Base-by-base conservation (phyloP, 2,888 invertebrate genomes). In the Parthenolecanium corni region DNA sequence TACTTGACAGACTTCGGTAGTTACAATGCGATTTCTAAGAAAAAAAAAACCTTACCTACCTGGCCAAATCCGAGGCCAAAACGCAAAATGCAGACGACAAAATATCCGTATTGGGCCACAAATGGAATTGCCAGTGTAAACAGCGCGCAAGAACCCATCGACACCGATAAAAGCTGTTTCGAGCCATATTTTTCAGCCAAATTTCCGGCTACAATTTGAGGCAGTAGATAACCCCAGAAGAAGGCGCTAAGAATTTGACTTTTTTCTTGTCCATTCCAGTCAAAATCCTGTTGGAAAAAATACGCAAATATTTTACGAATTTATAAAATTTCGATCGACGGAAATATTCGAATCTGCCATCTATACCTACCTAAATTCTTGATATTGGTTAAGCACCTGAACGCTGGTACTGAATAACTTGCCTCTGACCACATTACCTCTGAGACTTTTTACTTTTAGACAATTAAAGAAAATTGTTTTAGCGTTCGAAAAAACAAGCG, bases 211-310 rank as follows among this genome's bases (percentile, higher is more conserved):
- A 84, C 83, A 1, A 87, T 74, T 74, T 89, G 88, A 12, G 84
- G 80, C 1, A 83, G 68, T 1, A 85, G 52, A 62, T 89, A 88
- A 2, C 87, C 88, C 87, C 86, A 86, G 73, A 87, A 87, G 69
- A 84, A 85, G 0, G 84, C 81, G 44, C 83, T 82, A 9, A 83
- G 70, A 1, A 84, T 73, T 61, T 82, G 70, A 0, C 82, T 80
- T 69, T 80, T 80, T 0, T 77, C 76, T 47, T 74, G 71, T 42
- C 76, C 73, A 44, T 76, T 72, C 85, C 85, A 85, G 4, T 76
- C 69, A 66, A 78, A 82, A 38, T 78, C 76, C 84, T 84, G n/a
- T 71, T 20, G 20, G 20, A 9, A 44, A n/a, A 9, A 18, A 18
- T 9, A 40, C 12, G 16, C 2, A 40, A n/a, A 40, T 14, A 2